phyloP scores from a whole-genome alignment of 2,797 vertebrate genomes.

The Podargus strigoides region DNA sequence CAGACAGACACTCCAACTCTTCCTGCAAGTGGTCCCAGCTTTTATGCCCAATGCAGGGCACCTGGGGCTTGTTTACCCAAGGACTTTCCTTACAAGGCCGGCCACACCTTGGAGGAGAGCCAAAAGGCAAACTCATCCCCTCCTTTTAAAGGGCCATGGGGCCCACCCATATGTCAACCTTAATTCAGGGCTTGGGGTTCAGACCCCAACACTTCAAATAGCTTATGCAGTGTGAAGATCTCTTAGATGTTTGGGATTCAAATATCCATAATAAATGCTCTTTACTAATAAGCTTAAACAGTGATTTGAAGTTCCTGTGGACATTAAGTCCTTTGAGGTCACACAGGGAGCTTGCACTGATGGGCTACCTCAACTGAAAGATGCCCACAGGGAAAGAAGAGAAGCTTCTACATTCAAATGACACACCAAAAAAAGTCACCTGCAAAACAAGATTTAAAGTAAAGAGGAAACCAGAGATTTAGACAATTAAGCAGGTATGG shows the following conservation, averaged over 20 bases:
- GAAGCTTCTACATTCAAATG: background rate
- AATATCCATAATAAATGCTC: background rate
- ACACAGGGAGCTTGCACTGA: background rate
- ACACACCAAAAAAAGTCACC: background rate
- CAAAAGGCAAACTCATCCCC: too few species aligned
- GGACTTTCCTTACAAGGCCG: too few species aligned
- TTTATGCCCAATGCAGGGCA: too few species aligned
- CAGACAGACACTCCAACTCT: too few species aligned
- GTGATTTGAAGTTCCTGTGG: background rate
- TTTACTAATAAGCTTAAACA: background rate
- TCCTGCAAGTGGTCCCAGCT: too few species aligned
- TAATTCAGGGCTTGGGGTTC: too few species aligned
- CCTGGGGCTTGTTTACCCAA: too few species aligned
- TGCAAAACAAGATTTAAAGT: background rate
- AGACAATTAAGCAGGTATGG: background rate
- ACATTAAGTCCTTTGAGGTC: background rate
- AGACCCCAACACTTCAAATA: too few species aligned
- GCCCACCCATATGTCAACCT: too few species aligned
- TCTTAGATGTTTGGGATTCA: background rate
- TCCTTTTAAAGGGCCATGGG: too few species aligned
- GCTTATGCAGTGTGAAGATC: background rate
- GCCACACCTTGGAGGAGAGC: too few species aligned
- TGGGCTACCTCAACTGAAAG: background rate
- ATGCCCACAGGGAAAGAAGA: background rate
- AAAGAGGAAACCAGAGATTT: background rate